Conservation (phyloP, 2,888 invertebrate genomes). For the Drosophila anomalata region DNA sequence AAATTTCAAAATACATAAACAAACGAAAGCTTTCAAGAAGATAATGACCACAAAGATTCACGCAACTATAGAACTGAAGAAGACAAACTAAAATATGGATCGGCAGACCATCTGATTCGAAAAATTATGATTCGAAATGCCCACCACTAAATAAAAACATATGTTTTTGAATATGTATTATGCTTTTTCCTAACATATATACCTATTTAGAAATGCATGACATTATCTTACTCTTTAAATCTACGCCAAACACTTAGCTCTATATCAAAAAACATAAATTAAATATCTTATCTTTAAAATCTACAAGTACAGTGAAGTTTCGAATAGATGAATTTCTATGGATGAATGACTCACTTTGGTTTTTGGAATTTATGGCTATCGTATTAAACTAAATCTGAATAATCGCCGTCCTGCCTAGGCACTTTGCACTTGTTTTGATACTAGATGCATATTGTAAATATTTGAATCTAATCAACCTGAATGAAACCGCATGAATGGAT, state of each 20-base stretch:
- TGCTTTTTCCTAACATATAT: no score
- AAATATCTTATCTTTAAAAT: background rate
- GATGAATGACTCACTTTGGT: background rate
- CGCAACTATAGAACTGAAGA: background rate
- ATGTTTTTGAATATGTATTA: background rate
- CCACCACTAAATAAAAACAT: background rate
- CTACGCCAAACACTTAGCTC: background rate
- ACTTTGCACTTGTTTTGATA: conserved; percentile 3
- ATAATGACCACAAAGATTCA: background rate
- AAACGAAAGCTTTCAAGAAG: background rate
- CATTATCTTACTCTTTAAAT: background rate
- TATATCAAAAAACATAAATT: conserved; percentile 1
- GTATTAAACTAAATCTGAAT: conserved; percentile 12
- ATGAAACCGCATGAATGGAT: background rate
- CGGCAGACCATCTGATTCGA: background rate
- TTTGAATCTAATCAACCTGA: conserved; percentile 24
- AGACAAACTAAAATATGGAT: background rate
- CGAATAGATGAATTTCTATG: background rate
- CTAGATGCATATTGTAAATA: conserved; percentile 9
- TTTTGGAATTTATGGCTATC: conserved; percentile 5
- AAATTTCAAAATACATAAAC: no score
- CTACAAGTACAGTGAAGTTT: background rate
- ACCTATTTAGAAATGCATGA: background rate
- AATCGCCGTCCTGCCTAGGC: background rate
- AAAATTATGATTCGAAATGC: background rate